A percentile compares a stretch with the other conserved stretches of the same genome.
These are phyloP conservation scores for Saguinus midas DNA, from an alignment of 2,113 vertebrate species.

Conservation along the genomic window DNA sequence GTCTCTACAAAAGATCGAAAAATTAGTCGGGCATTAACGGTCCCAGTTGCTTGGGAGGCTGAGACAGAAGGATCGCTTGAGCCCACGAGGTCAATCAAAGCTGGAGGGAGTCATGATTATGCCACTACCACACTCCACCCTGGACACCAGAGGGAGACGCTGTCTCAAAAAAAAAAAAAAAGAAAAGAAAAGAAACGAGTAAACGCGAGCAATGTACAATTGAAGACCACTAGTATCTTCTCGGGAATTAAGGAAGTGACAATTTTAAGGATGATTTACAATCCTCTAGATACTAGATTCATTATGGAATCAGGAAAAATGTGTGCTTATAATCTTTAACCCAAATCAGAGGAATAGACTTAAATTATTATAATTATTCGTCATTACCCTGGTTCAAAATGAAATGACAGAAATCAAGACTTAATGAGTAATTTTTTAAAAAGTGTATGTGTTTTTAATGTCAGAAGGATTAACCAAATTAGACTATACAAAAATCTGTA, in stretches of 20 bases:
- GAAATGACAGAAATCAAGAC: conserved; percentile 45
- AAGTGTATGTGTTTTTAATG: conserved; percentile 45
- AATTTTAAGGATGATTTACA: background rate
- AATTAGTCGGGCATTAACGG: background rate
- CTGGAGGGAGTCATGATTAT: background rate
- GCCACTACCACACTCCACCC: background rate
- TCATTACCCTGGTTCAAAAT: conserved; percentile 10
- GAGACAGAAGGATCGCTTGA: background rate
- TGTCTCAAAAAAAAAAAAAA: background rate
- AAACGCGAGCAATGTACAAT: background rate
- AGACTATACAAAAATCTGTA: conserved; percentile 52
- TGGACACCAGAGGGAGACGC: background rate
- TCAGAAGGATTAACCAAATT: conserved; percentile 51
- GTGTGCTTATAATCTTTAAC: background rate
- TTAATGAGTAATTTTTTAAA: background rate
- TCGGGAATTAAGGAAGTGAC: background rate
- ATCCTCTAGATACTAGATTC: background rate
- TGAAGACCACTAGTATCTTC: background rate
- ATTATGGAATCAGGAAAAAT: background rate
- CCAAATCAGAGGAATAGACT: background rate
- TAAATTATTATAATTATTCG: background rate
- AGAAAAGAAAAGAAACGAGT: background rate
- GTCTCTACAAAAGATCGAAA: background rate
- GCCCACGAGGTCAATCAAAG: background rate
- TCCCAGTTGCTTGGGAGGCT: background rate